These are phyloP conservation scores for Fundulus diaphanus DNA, from an alignment of 2,797 vertebrate genomes.

Conservation along the genomic window DNA sequence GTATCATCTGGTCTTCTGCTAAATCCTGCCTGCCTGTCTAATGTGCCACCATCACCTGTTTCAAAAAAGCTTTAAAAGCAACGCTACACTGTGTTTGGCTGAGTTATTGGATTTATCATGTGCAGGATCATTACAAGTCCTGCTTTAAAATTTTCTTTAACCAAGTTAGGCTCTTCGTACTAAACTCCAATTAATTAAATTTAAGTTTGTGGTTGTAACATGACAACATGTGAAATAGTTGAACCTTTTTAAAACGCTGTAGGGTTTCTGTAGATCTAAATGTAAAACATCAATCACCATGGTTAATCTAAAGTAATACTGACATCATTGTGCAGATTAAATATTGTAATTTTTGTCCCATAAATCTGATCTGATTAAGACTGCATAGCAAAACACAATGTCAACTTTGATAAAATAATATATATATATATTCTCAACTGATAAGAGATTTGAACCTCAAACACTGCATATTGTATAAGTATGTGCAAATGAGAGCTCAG, in stretches of 20 bases:
- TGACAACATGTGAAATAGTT: neutral
- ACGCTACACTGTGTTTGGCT: too few species aligned
- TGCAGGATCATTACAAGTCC: too few species aligned
- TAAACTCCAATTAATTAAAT: neutral
- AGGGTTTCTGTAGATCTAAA: neutral
- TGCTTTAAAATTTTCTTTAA: too few species aligned
- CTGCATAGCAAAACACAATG: neutral
- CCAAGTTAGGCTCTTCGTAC: neutral
- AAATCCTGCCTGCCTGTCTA: too few species aligned
- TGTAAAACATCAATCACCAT: neutral
- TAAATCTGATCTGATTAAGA: neutral
- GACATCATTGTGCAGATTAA: neutral
- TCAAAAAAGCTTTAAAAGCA: too few species aligned
- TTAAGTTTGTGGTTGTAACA: neutral
- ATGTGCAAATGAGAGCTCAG: slow-evolving; percentile 53
- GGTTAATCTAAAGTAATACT: neutral
- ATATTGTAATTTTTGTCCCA: neutral
- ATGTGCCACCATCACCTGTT: too few species aligned
- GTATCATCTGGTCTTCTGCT: too few species aligned
- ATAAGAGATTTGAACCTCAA: neutral
- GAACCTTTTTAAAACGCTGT: neutral
- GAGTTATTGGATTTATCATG: too few species aligned
- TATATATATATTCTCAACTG: neutral
- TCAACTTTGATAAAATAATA: neutral
- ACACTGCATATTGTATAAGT: neutral